These are phyloP conservation scores for Cantharis rustica DNA, from an alignment of 2,888 invertebrate genomes.

Conservation along the genomic window DNA sequence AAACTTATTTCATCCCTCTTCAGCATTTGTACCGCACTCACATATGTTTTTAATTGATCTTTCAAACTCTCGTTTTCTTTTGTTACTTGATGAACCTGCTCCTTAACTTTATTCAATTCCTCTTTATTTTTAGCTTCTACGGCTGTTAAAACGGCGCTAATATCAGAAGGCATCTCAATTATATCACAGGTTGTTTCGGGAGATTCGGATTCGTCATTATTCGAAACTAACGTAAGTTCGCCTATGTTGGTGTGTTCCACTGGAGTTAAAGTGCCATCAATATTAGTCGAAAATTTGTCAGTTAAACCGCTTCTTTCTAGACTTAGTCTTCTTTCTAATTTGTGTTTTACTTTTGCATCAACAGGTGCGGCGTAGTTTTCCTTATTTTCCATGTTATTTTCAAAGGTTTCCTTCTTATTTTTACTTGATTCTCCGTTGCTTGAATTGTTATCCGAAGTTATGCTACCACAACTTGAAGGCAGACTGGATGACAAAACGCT, in stretches of 20 bases:
- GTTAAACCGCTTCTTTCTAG: conserved; percentile 51
- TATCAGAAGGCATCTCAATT: conserved; percentile 51
- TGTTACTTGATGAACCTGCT: conserved; percentile 45
- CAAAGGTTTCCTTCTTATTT: neutral
- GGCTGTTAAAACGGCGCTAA: conserved; percentile 50
- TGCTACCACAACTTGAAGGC: conserved; percentile 49
- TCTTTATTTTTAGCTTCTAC: conserved; percentile 52
- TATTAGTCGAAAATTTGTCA: conserved; percentile 44
- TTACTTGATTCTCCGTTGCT: conserved; percentile 12
- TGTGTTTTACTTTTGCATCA: conserved; percentile 18
- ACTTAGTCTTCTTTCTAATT: conserved; percentile 42
- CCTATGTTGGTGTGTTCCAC: conserved; percentile 55
- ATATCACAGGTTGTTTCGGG: conserved; percentile 47
- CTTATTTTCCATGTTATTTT: conserved; percentile 23
- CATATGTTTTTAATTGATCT: conserved; percentile 83
- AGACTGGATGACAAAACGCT: conserved; percentile 50
- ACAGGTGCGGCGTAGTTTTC: neutral
- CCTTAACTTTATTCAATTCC: conserved; percentile 46
- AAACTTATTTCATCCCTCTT: conserved; percentile 60
- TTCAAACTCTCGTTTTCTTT: conserved; percentile 83
- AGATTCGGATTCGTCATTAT: conserved; percentile 44
- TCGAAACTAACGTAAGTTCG: conserved; percentile 57
- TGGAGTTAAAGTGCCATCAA: conserved; percentile 55
- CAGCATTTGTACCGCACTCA: conserved; percentile 86
- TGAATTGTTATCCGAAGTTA: conserved; percentile 42